phyloP scores from a whole-genome alignment of 2,888 invertebrate genomes.

The Gymnocheta viridis region DNA sequence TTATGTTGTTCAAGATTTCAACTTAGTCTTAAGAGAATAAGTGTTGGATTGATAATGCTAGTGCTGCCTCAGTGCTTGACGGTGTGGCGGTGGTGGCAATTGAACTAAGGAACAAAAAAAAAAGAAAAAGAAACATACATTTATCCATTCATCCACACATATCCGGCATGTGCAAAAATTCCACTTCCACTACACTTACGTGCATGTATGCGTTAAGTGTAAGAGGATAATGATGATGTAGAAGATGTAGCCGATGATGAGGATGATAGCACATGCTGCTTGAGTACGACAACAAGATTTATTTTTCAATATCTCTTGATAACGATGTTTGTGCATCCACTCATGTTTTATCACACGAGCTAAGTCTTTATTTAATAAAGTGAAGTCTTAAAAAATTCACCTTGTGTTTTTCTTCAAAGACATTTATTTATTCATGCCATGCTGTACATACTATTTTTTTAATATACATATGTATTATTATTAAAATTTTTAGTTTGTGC shows the following conservation, averaged over 20 bases:
- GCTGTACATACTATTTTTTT: neutral
- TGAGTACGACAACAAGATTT: conserved; percentile 41
- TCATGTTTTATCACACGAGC: conserved; percentile 59
- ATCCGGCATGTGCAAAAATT: conserved; percentile 77
- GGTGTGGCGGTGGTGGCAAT: conserved; percentile 37
- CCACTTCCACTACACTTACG: conserved; percentile 61
- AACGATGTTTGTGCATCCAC: conserved; percentile 45
- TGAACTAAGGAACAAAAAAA: conserved; percentile 22
- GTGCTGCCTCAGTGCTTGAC: conserved; percentile 1
- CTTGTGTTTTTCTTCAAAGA: conserved; percentile 12
- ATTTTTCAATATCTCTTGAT: conserved; percentile 60
- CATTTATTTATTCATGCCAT: neutral
- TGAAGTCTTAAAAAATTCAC: conserved; percentile 37
- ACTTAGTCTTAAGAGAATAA: conserved; percentile 33
- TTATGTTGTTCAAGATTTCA: conserved; percentile 67
- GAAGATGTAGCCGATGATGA: conserved; percentile 35
- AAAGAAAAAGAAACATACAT: conserved; percentile 23
- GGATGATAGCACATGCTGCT: conserved; percentile 67
- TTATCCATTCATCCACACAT: conserved; percentile 58
- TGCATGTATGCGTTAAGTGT: conserved; percentile 43
- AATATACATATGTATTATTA: too few relatives aligned
- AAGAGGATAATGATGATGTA: conserved; percentile 61
- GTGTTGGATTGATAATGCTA: conserved; percentile 36
- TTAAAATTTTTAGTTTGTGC: too few relatives aligned
- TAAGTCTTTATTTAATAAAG: conserved; percentile 44